Conservation (phyloP, 1,140 invertebrate species). For the Phortica variegata region DNA sequence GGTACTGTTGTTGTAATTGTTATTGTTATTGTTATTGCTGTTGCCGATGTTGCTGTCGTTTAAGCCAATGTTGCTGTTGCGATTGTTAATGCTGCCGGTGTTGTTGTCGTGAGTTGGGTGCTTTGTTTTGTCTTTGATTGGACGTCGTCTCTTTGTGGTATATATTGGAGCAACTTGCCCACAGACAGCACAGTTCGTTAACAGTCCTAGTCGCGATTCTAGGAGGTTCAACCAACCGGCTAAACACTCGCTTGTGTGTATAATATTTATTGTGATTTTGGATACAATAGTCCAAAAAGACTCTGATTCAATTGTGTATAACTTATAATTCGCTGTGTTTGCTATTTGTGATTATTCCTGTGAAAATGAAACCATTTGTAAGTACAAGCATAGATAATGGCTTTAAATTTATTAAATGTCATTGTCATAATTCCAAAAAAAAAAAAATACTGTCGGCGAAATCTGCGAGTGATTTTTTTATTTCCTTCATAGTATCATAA, state of each 20-base stretch:
- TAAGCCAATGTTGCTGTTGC: constrained; percentile 15
- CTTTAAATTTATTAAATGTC: too few relatives aligned
- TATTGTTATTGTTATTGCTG: constrained; percentile 19
- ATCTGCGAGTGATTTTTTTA: too few relatives aligned
- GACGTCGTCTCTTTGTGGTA: constrained; percentile 31
- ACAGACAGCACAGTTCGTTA: constrained; percentile 56
- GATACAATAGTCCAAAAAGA: constrained; percentile 4
- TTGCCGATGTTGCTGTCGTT: constrained; percentile 18
- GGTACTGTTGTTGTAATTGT: constrained; percentile 31
- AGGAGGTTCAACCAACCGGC: constrained; percentile 55
- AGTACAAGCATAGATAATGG: too few relatives aligned
- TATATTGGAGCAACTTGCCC: constrained; percentile 48
- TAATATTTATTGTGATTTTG: constrained; percentile 32
- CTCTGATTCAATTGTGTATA: constrained; percentile 9
- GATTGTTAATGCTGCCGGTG: too few relatives aligned
- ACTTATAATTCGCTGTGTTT: background rate
- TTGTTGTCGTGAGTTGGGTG: too few relatives aligned
- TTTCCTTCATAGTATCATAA: too few relatives aligned
- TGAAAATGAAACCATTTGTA: constrained; percentile 50
- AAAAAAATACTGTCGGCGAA: too few relatives aligned
- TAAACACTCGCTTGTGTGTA: constrained; percentile 30
- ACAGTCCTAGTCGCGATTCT: constrained; percentile 58
- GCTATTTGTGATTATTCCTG: constrained; percentile 32
- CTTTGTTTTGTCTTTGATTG: constrained; percentile 14
- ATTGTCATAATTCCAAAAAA: too few relatives aligned